Conservation (phyloP, 2,113 vertebrate genomes). For the Pteruthius melanotis region DNA sequence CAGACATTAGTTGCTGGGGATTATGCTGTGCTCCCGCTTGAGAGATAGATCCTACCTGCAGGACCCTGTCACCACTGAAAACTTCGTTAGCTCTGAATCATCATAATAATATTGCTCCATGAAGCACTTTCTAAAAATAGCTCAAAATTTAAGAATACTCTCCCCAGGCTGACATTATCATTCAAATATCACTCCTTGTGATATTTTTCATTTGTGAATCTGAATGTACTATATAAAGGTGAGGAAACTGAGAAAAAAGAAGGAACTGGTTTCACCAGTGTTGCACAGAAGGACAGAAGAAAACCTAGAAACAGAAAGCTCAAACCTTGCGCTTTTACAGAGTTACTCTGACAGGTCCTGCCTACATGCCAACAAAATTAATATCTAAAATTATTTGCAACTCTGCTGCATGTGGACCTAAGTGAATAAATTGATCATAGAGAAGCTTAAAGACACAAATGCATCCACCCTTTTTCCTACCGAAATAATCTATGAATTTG, state of each 20-base stretch:
- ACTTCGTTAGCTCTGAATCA: slow-evolving; percentile 12
- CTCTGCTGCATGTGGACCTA: background rate
- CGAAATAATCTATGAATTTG: background rate
- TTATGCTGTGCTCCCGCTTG: background rate
- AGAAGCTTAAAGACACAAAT: background rate
- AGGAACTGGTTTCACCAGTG: background rate
- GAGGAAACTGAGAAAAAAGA: background rate
- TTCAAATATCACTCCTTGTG: background rate
- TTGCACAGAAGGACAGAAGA: background rate
- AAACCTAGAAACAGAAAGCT: background rate
- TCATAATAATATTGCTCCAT: background rate
- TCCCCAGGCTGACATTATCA: background rate
- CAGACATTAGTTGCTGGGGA: background rate
- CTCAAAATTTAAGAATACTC: background rate
- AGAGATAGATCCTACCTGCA: background rate
- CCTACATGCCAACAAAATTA: background rate
- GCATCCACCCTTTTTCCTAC: background rate
- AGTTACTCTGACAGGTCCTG: background rate
- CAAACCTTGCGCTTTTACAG: background rate
- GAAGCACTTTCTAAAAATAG: slow-evolving; percentile 31
- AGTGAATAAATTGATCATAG: background rate
- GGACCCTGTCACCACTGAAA: background rate
- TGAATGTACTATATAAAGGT: background rate
- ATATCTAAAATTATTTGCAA: background rate
- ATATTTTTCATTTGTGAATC: background rate